Percentiles rank a stretch among this genome's conserved stretches.
Evolutionary conservation across 2,888 invertebrate genomes (phyloP).

Genomic region (Drosophila tripunctata): DNA sequence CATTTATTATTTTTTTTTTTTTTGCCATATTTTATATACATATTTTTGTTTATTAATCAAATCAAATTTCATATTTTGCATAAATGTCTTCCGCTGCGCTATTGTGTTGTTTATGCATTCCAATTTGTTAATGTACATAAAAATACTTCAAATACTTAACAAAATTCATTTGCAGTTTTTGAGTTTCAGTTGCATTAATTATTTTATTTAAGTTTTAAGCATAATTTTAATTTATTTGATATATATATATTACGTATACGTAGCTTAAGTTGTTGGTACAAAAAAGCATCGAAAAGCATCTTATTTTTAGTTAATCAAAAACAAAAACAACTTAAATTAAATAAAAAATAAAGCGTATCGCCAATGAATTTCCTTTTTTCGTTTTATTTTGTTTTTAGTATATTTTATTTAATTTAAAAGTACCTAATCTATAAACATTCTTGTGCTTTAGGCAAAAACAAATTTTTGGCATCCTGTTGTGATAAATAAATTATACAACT

Average conservation of each 20-base stretch:
- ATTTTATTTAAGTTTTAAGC: conserved; percentile 60
- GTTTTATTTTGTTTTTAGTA: conserved; percentile 16
- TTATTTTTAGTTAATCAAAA: conserved; percentile 67
- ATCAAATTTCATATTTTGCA: conserved; percentile 64
- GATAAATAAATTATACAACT: conserved; percentile 57
- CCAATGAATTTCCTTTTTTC: conserved; percentile 55
- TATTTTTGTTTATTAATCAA: conserved; percentile 25
- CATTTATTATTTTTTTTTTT: conserved; percentile 37
- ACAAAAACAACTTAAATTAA: conserved; percentile 1
- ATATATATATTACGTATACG: conserved; percentile 45
- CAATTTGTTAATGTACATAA: conserved; percentile 66
- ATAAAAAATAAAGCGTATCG: conserved; percentile 68
- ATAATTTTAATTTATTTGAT: conserved; percentile 59
- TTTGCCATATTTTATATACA: conserved; percentile 74
- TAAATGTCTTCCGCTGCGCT: no score
- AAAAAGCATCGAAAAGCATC: conserved; percentile 75
- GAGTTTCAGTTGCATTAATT: conserved; percentile 59
- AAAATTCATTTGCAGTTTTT: conserved; percentile 36
- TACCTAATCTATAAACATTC: conserved; percentile 48
- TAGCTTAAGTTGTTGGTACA: conserved; percentile 81
- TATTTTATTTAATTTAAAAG: conserved; percentile 14
- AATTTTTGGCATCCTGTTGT: conserved; percentile 69
- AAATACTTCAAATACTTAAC: conserved; percentile 33
- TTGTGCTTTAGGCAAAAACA: conserved; percentile 64
- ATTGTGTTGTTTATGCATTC: conserved; percentile 76